Base-by-base conservation (phyloP, 2,888 invertebrate species). In the Tanytarsus gracilentus region DNA sequence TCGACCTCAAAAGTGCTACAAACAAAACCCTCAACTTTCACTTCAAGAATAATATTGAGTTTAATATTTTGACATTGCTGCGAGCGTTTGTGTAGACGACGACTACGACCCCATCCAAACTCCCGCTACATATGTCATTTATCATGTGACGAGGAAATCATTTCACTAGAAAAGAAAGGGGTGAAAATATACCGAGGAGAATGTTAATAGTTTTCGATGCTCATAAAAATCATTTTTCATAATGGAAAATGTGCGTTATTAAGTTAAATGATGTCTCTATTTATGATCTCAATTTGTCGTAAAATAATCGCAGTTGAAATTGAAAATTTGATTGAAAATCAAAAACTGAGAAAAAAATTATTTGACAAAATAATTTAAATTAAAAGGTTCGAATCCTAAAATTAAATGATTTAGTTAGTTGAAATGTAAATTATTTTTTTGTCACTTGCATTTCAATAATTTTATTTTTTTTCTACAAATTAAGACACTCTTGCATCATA, bases 31-130 rank as follows among this genome's bases (percentile, higher is more conserved):
- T 50, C 25, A 16, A 52, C 33, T 33, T 33, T 33, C 33, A 33
- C 33, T 33, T n/a, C n/a, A 29, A 18, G 3, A 25, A 39, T 26
- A 55, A 55, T 36, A 55, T 55, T 55, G 26, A 55, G 27, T 55
- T 53, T 55, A 55, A 55, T 55, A 55, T 55, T 40, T 55, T 55
- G 55, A 55, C 55, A 55, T 55, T 16, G 18, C 23, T 18, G 18
- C n/a, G 33, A 33, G 33, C 33, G n/a, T 33, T 11, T 33, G 9
- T 33, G 6, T 9, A 44, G 23, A 44, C 18, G 16, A 44, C 44
- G 44, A n/a, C n/a, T n/a, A n/a, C n/a, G n/a, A n/a, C n/a, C n/a
- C n/a, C n/a, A n/a, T n/a, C n/a, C n/a, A n/a, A n/a, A n/a, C n/a
- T n/a, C n/a, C n/a, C n/a, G n/a, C 16, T 25, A 53, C 53, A 53